phyloP scores from a whole-genome alignment of 2,888 invertebrate species.

The Miltochrista miniata region DNA sequence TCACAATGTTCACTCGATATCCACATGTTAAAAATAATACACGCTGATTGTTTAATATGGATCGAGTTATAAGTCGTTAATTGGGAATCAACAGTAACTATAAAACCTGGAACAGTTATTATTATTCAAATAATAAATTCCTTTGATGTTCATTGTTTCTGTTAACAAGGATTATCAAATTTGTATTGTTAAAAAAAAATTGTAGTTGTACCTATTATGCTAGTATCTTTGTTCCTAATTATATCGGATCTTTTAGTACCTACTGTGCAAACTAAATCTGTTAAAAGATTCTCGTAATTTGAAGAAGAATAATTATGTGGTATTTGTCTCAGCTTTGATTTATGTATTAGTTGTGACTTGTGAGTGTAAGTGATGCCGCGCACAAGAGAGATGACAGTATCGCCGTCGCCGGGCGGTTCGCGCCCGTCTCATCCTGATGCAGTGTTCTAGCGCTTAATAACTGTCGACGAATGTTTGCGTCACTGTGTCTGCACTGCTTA shows the following conservation, averaged over 20 bases:
- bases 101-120: too few species aligned
- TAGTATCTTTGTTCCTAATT: too few species aligned
- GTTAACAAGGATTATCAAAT: too few species aligned
- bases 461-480: constrained; percentile 80
- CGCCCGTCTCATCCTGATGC: constrained; percentile 60
- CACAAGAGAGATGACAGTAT: constrained; percentile 62
- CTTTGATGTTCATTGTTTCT: too few species aligned
- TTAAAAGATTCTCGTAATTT: constrained; percentile 20
- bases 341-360: constrained; percentile 52
- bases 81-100: too few species aligned
- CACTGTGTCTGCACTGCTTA: constrained; percentile 71
- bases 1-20: constrained; percentile 52
- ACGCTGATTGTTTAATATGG: constrained; percentile 24
- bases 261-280: background rate
- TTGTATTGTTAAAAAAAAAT: background rate
- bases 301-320: constrained; percentile 57
- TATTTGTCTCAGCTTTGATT: constrained; percentile 65
- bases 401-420: constrained; percentile 45
- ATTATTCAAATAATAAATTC: too few species aligned
- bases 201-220: too few species aligned
- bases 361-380: constrained; percentile 52
- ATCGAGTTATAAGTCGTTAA: too few species aligned
- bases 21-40: constrained; percentile 33
- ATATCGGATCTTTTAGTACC: constrained; percentile 30
- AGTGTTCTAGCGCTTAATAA: constrained; percentile 77